These are phyloP conservation scores for Altica lythri DNA, from an alignment of 2,888 invertebrate species.

Conservation along the genomic window DNA sequence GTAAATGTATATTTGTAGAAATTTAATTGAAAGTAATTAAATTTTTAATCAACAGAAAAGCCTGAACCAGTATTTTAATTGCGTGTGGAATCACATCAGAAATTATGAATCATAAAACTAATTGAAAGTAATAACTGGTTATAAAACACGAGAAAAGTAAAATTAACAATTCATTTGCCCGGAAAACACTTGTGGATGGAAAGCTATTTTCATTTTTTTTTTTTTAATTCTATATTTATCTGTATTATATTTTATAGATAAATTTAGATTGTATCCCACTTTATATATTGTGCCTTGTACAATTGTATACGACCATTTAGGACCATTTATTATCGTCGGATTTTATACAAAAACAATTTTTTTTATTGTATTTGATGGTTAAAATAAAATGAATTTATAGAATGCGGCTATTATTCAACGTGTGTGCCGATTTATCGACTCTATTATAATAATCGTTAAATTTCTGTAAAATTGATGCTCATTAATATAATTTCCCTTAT, in stretches of 20 bases:
- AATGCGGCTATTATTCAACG: too few relatives aligned
- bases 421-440: too few relatives aligned
- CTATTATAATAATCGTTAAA: neutral
- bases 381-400: neutral
- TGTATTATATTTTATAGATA: too few relatives aligned
- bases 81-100: conserved; percentile 51
- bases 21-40: conserved; percentile 53
- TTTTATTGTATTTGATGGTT: neutral
- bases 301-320: too few relatives aligned
- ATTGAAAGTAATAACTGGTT: conserved; percentile 53
- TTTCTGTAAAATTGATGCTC: neutral
- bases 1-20: conserved; percentile 48
- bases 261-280: too few relatives aligned
- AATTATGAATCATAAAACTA: conserved; percentile 52
- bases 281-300: too few relatives aligned
- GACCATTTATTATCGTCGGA: too few relatives aligned
- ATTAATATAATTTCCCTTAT: neutral
- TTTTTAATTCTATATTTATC: too few relatives aligned
- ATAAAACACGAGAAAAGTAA: conserved; percentile 14
- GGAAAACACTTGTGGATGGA: too few relatives aligned
- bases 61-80: conserved; percentile 52
- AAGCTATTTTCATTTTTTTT: too few relatives aligned
- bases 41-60: conserved; percentile 54
- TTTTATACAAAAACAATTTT: neutral
- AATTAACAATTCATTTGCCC: too few relatives aligned